phyloP scores from a whole-genome alignment of 2,113 vertebrate genomes.

The Syrrhaptes paradoxus region DNA sequence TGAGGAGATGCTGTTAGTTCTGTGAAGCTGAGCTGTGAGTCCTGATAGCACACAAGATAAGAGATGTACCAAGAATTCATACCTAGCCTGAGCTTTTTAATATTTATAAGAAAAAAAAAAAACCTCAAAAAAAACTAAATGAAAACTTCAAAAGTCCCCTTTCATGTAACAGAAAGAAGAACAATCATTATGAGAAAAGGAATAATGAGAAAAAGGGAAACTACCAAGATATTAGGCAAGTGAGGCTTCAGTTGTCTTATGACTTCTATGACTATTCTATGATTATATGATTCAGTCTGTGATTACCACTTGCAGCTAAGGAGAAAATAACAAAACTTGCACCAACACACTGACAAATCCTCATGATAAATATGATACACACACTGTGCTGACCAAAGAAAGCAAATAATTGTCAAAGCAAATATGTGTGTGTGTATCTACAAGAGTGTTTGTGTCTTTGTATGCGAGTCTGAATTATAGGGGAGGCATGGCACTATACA shows the following conservation, averaged over 20 bases:
- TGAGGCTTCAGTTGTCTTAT: background rate
- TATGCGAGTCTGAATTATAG: background rate
- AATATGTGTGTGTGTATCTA: background rate
- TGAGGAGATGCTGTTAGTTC: background rate
- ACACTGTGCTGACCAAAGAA: background rate
- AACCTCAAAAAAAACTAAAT: background rate
- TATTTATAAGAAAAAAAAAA: background rate
- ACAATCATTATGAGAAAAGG: background rate
- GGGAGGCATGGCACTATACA: background rate
- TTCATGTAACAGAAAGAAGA: background rate
- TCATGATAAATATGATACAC: background rate
- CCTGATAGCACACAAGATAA: background rate
- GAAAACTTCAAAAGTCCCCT: background rate
- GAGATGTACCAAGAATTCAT: background rate
- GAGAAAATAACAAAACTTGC: background rate
- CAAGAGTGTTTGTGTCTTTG: background rate
- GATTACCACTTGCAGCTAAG: background rate
- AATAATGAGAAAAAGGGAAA: background rate
- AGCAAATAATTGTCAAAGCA: background rate
- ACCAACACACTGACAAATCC: background rate
- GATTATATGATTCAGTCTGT: background rate
- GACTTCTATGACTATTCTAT: too few species aligned
- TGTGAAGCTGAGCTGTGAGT: background rate
- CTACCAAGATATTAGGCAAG: background rate
- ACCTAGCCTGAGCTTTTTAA: background rate